These are phyloP conservation scores for Pegea sp. DNA, from an alignment of 23 tunicate genomes.

Conservation along the genomic window DNA sequence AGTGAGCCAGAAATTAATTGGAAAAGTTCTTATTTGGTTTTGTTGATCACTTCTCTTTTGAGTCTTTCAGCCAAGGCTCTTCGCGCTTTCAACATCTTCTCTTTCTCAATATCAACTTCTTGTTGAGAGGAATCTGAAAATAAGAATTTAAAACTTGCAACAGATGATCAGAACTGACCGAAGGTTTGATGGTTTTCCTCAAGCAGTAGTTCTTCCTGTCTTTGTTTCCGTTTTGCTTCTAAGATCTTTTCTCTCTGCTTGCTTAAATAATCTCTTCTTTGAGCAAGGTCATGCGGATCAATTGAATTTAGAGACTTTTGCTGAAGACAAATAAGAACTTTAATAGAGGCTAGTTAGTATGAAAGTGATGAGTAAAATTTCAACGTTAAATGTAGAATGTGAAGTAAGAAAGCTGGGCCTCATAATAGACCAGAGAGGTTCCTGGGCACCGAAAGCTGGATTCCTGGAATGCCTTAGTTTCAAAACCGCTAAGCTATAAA, in stretches of 20 bases:
- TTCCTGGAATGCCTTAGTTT: too few species aligned
- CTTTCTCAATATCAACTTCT: background rate
- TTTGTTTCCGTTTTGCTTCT: slow-evolving; percentile 20
- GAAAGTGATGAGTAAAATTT: too few species aligned
- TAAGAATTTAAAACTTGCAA: background rate
- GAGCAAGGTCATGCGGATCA: slow-evolving; percentile 39
- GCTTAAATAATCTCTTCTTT: slow-evolving; percentile 38
- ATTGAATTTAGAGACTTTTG: too few species aligned
- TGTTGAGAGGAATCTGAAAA: background rate
- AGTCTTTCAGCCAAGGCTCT: slow-evolving; percentile 47
- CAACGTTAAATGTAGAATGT: too few species aligned
- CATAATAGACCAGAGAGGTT: too few species aligned
- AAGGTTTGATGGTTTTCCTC: slow-evolving; percentile 7
- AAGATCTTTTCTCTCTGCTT: slow-evolving; percentile 55
- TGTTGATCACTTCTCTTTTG: slow-evolving; percentile 62
- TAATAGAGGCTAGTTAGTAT: too few species aligned
- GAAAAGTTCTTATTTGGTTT: too few species aligned
- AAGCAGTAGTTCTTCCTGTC: slow-evolving; percentile 48
- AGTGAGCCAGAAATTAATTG: too few species aligned
- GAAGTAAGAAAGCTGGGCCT: too few species aligned
- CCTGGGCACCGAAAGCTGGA: too few species aligned
- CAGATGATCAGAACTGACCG: background rate
- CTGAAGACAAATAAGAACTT: too few species aligned
- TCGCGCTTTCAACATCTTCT: slow-evolving; percentile 33
- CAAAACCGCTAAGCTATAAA: too few species aligned